These are phyloP conservation scores for Leucophora obtusa DNA, from an alignment of 2,888 invertebrate genomes.

Conservation along the genomic window DNA sequence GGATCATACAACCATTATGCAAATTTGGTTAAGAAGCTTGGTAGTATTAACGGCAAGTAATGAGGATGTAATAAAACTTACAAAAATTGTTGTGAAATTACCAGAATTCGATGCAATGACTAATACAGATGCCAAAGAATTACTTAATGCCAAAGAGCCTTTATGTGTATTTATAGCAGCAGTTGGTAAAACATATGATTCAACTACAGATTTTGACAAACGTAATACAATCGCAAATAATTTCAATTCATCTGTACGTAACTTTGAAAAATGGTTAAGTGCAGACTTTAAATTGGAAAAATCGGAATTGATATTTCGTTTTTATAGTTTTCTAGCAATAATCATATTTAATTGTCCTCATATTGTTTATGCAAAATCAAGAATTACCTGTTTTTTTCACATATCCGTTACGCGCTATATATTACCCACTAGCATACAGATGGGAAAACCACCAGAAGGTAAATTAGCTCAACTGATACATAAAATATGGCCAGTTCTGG, in stretches of 20 bases:
- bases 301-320: constrained; percentile 73
- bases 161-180: constrained; percentile 75
- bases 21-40: constrained; percentile 76
- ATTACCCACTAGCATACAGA: constrained; percentile 79
- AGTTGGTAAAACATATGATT: constrained; percentile 69
- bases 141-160: constrained; percentile 74
- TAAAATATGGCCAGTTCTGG: constrained; percentile 80
- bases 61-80: constrained; percentile 72
- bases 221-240: constrained; percentile 74
- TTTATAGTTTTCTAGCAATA: constrained; percentile 77
- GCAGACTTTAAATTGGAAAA: constrained; percentile 70
- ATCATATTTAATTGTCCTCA: constrained; percentile 77
- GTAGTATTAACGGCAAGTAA: constrained; percentile 74
- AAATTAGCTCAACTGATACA: constrained; percentile 79
- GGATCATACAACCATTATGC: constrained; percentile 70
- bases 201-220: constrained; percentile 25
- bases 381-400: constrained; percentile 79
- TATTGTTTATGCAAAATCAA: constrained; percentile 75
- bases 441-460: constrained; percentile 78
- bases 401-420: constrained; percentile 79
- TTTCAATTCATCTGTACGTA: constrained; percentile 73
- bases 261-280: constrained; percentile 76
- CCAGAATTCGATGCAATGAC: constrained; percentile 72
- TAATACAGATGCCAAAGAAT: constrained; percentile 65
- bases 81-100: constrained; percentile 69